These are phyloP conservation scores for Montipora foliosa DNA, from an alignment of 64 coral and sea anemone genomes.

Conservation along the genomic window DNA sequence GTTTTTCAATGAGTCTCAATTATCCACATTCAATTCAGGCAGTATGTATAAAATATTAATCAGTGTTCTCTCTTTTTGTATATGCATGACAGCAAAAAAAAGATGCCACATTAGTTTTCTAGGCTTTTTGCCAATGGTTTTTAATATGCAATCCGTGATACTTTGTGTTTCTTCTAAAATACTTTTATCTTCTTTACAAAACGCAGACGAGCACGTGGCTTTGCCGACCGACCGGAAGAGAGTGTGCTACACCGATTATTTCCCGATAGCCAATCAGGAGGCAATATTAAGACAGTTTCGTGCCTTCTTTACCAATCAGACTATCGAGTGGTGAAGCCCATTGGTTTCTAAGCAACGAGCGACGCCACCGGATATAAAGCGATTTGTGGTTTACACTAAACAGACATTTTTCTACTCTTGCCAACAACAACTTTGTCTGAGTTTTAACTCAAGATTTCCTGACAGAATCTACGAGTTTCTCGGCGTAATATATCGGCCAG, in stretches of 20 bases:
- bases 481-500: neutral
- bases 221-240: constrained; percentile 52
- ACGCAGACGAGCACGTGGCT: constrained; percentile 26
- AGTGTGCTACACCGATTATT: neutral
- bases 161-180: neutral
- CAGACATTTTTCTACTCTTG: constrained; percentile 80
- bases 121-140: no score
- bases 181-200: neutral
- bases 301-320: constrained; percentile 51
- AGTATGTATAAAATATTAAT: neutral
- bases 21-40: neutral
- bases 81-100: no score
- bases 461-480: neutral
- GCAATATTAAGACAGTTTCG: neutral
- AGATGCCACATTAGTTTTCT: no score
- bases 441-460: constrained; percentile 3
- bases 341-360: constrained; percentile 62
- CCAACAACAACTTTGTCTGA: constrained; percentile 4
- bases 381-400: constrained; percentile 78
- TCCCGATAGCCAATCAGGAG: constrained; percentile 51
- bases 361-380: constrained; percentile 94
- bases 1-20: neutral
- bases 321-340: constrained; percentile 20
- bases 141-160: no score
- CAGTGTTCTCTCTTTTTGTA: neutral